Evolutionary conservation across 1,140 invertebrate species (phyloP).

Genomic region (Diachasmimorpha longicaudata): DNA sequence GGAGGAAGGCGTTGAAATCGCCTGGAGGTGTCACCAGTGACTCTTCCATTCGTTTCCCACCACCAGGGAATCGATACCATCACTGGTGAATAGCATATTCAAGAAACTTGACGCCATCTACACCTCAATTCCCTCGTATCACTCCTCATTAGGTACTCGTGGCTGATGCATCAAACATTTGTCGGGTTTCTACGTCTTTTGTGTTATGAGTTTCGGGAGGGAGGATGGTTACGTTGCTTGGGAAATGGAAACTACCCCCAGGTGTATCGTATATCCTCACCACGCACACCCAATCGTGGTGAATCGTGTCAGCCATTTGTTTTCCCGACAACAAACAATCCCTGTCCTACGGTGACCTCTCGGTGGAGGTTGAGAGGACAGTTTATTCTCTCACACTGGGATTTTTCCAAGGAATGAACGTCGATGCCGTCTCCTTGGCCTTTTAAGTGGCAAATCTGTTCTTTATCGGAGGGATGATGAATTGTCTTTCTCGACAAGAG

Average conservation of each 20-base stretch:
- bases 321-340: neutral
- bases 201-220: neutral
- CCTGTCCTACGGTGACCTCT: neutral
- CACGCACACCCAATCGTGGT: conserved; percentile 8
- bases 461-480: neutral
- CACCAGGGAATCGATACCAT: neutral
- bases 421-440: neutral
- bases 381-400: neutral
- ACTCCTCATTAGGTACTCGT: neutral
- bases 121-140: neutral
- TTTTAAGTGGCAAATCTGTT: neutral
- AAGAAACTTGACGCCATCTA: neutral
- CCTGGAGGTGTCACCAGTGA: neutral
- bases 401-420: neutral
- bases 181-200: neutral
- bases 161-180: neutral
- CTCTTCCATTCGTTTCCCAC: neutral
- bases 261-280: conserved; percentile 1
- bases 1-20: neutral
- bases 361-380: neutral
- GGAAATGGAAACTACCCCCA: neutral
- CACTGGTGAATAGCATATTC: neutral
- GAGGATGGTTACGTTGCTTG: neutral
- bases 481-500: neutral
- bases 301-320: conserved; percentile 10